phyloP scores from a whole-genome alignment of 2,113 vertebrate genomes.

The Cyanoderma ruficeps region DNA sequence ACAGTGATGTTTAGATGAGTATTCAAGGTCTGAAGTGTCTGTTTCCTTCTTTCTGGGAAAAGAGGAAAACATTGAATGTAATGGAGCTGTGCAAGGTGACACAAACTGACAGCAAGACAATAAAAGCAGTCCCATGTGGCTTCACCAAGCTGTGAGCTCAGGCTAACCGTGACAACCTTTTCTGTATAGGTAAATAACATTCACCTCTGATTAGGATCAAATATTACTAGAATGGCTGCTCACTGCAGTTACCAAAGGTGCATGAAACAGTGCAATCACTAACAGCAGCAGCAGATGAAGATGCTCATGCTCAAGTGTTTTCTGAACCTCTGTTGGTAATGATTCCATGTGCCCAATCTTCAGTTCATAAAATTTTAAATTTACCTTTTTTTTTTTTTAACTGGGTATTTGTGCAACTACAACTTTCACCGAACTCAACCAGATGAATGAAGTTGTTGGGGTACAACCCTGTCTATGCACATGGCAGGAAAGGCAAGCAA shows the following conservation, averaged over 20 bases:
- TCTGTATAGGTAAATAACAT: neutral
- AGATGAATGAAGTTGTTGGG: neutral
- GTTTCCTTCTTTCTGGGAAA: slow-evolving; percentile 19
- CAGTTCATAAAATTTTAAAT: neutral
- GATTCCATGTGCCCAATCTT: neutral
- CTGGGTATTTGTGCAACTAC: neutral
- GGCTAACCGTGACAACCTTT: neutral
- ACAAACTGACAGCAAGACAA: neutral
- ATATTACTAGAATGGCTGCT: neutral
- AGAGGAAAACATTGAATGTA: neutral
- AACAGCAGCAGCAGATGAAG: neutral
- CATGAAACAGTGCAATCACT: neutral
- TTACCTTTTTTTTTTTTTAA: neutral
- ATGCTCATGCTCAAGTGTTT: neutral
- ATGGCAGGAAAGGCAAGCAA: neutral
- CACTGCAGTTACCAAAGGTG: neutral
- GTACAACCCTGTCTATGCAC: neutral
- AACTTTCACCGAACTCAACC: neutral
- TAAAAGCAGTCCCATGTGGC: neutral
- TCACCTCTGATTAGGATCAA: neutral
- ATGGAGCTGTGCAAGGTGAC: neutral
- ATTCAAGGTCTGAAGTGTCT: neutral
- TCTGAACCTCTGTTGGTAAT: neutral
- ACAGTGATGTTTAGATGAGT: neutral
- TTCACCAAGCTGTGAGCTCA: neutral